Base-by-base conservation (phyloP, 2,888 invertebrate genomes). In the Chouioia cunea region DNA sequence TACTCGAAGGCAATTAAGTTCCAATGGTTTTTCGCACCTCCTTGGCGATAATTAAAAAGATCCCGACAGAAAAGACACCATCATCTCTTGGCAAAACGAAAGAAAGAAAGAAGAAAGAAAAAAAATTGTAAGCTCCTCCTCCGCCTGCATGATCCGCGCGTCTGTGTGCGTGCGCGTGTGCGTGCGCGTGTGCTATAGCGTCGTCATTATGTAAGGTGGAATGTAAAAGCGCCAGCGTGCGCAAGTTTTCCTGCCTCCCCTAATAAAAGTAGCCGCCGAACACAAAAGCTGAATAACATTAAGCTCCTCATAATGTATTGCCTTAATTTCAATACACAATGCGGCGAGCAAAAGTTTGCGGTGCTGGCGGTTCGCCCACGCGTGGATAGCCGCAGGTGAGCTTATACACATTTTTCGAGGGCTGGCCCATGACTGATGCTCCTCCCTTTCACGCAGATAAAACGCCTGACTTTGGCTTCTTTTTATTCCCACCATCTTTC, bases 241-340 rank as follows among this genome's bases (percentile, higher is more conserved):
- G n/a, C 6, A 44, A 22, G 47, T 20, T 63, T 36, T 44, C 27
- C 63, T 12, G 16, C 36, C 6, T 46, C 44, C 70, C 65, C 70
- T 70, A 59, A 68, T 74, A 74, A 76, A 76, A 75, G 66, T 74
- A 50, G 57, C 71, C 48, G 57, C 71, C 36, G 60, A 72, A 76
- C 71, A 75, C n/a, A 76, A 77, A 78, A 76, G 66, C 68, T 76
- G 76, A 77, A 79, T 78, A 77, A 74, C 77, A 75, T 78, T 77
- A 78, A 76, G 74, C 76, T 71, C 71, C 71, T 77, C 76, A 70
- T 65, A 79, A 79, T 78, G 75, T 76, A 77, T 77, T 77, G 76
- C 76, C 71, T 77, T 77, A 75, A 79, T 77, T 80, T 77, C 74
- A 76, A 77, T 79, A 75, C 70, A 78, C 77, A 78, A 78, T 77